Base-by-base conservation (phyloP, 2,888 invertebrate species). In the Campoplex capitator region DNA sequence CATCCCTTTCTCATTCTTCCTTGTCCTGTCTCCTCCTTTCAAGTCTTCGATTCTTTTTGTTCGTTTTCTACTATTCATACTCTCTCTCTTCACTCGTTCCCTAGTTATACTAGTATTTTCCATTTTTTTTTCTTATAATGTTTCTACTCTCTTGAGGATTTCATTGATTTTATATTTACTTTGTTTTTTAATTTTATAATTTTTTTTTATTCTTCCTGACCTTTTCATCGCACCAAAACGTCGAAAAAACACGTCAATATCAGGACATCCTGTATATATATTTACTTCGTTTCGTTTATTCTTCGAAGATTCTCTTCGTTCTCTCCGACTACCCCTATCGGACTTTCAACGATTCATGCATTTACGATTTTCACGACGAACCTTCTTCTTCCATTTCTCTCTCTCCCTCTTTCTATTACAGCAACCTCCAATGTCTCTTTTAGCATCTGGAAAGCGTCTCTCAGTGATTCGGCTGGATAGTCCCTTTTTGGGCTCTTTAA, bases 281-380 rank as follows among this genome's bases (percentile, higher is more conserved):
- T 65, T 51, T 65, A 67, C 42, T 62, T 58, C 73, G 38, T 77
- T 77, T 81, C 67, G 76, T 86, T 81, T 73, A 84, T 81, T 73
- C 76, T 67, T 38, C n/a, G 28, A 56, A 73, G 68, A 83, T 77
- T 73, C 67, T 3, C 73, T 75, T 68, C 76, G 81, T 77, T 85
- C 56, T 73, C 67, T 48, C 58, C 76, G 71, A 73, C 83, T 65
- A 71, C 74, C 86, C 89, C 86, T 78, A 91, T 91, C 90, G 89
- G 91, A 92, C 91, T 92, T 91, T 92, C 91, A 91, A 91, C 90
- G 91, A 91, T 88, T 88, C 91, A 84, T 85, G 77, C 90, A 88
- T 91, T 90, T 89, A 88, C 89, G 89, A 89, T 88, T 89, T 89
- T 89, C 89, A 88, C 62, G 28, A 62, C 13, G 62, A 48, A n/a